A percentile compares a stretch with the other conserved stretches of the same genome.
Evolutionary conservation across 1,140 invertebrate genomes (phyloP).

Genomic region (Heliconius hermathena): DNA sequence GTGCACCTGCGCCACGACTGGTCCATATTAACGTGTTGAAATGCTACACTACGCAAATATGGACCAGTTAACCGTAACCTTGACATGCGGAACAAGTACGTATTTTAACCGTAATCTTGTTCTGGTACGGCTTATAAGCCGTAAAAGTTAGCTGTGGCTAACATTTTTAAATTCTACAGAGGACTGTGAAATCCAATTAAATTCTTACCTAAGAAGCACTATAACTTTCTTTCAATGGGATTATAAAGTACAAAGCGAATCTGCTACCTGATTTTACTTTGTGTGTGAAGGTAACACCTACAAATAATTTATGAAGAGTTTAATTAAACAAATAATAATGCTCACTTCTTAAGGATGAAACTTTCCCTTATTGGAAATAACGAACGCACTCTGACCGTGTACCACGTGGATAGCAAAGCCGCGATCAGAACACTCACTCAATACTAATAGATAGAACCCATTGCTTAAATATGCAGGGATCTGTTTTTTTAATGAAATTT

Average conservation of each 20-base stretch:
- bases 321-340: not conserved
- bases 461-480: no score
- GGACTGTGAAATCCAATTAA: slow-evolving; percentile 9
- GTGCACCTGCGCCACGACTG: no score
- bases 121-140: not conserved
- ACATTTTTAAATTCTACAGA: not conserved
- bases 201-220: slow-evolving; percentile 11
- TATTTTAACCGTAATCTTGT: not conserved
- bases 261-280: not conserved
- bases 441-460: no score
- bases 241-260: not conserved
- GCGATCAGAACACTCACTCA: no score
- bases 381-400: no score
- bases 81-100: not conserved
- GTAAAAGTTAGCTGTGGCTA: not conserved
- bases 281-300: not conserved
- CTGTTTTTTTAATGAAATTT: no score
- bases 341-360: no score
- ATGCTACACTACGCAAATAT: not conserved
- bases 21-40: no score
- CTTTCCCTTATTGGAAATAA: no score
- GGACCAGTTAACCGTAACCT: not conserved
- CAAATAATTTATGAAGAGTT: no score
- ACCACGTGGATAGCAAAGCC: no score
- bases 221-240: slow-evolving; percentile 3